Evolutionary conservation across 2,888 invertebrate genomes (phyloP), one percentile per base, ranked within the genome.

Genomic region (Drosophila neotestacea): DNA sequence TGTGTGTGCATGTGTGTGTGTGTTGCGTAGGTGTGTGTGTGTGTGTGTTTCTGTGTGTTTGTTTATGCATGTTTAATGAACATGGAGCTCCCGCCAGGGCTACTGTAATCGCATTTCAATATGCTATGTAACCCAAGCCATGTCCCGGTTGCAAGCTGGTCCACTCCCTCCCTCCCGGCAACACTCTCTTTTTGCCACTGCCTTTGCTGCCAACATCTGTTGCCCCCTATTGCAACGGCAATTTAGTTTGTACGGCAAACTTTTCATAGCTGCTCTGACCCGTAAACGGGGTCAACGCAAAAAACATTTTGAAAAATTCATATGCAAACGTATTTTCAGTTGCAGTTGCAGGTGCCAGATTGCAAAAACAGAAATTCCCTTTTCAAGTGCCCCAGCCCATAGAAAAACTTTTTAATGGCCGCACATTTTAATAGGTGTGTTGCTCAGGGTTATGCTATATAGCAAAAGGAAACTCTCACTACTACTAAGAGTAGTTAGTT

Each of bases 1-100:
- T 59, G 27, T 66, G 44, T 60, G 16, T 16, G 16, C 16, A 1
- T 56, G 32, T 51, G 54, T 44, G 36, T 39, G 4, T 48, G 51
- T 51, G 22, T 22, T 22, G 22, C 22, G 22, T 44, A 32, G 39
- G 4, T 48, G 48, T 51, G 51, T 68, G 46, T 54, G 44, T 56
- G 46, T 63, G 52, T 66, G 11, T 68, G 36, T 67, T 39, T 55
- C 13, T 28, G 60, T 67, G 75, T 73, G 66, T 79, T 71, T 79
- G 79, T 77, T 86, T 84, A 86, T 84, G 83, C 87, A 84, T 86
- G 87, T 84, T 84, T 86, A 86, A 84, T 86, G 83, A 84, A 84
- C 83, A 86, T 73, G 69, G 74, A 73, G 67, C 77, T 69, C 50
- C 63, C 78, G 77, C 79, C 81, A 70, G 81, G 70, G 74, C 70